These are phyloP conservation scores for Festucalex cinctus DNA, from an alignment of 2,113 vertebrate genomes.

Conservation along the genomic window DNA sequence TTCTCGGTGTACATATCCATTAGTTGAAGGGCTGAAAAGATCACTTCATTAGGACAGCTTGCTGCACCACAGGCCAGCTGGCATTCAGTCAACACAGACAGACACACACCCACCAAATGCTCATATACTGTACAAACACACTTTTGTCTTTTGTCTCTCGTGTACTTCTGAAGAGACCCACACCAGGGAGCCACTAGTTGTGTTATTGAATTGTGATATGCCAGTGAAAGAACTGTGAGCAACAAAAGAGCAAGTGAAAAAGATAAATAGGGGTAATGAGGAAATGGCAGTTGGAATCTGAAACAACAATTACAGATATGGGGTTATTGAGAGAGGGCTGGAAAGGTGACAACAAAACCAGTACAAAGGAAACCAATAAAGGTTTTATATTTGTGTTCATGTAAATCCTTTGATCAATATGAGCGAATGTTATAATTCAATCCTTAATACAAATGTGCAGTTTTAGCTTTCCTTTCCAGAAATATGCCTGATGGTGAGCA, in stretches of 20 bases:
- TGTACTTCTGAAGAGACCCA: slow-evolving; percentile 33
- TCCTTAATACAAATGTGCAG: background rate
- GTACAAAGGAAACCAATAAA: slow-evolving; percentile 2
- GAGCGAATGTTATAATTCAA: background rate
- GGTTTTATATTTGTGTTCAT: background rate
- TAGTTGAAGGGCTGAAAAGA: slow-evolving; percentile 26
- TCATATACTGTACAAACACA: slow-evolving; percentile 10
- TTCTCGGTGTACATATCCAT: slow-evolving; percentile 38
- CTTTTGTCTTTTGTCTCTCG: slow-evolving; percentile 26
- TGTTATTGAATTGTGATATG: slow-evolving; percentile 34
- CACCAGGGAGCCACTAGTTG: slow-evolving; percentile 40
- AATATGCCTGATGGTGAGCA: background rate
- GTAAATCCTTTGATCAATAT: slow-evolving; percentile 9
- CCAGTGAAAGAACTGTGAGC: slow-evolving; percentile 19
- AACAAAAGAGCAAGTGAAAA: slow-evolving; percentile 1
- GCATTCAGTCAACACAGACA: slow-evolving; percentile 40
- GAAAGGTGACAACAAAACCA: slow-evolving; percentile 17
- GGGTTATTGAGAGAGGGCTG: slow-evolving; percentile 11
- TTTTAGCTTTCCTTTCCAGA: background rate
- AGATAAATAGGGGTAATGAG: background rate
- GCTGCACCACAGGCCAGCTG: slow-evolving; percentile 56
- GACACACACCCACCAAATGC: slow-evolving; percentile 16
- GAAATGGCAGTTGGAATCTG: background rate
- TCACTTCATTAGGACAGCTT: slow-evolving; percentile 63
- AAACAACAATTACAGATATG: background rate